phyloP scores from a whole-genome alignment of 1,140 invertebrate species.

The Trichonephila clavata region DNA sequence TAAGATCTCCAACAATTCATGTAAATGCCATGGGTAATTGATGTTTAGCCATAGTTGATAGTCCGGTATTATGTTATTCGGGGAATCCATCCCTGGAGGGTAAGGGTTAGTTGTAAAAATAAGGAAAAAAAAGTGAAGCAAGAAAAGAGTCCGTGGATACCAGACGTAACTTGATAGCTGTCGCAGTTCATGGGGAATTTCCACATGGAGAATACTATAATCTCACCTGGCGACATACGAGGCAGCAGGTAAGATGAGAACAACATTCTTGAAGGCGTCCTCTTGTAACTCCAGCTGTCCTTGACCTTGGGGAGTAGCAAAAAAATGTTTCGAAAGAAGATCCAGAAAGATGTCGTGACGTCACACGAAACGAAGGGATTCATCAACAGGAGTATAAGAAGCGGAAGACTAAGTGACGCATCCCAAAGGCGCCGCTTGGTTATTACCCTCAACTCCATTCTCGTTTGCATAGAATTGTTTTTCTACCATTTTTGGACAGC shows the following conservation, averaged over 20 bases:
- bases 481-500: conserved; percentile 31
- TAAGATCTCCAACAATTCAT: background rate
- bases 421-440: conserved; percentile 58
- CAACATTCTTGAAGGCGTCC: conserved; percentile 42
- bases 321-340: conserved; percentile 40
- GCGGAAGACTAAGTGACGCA: conserved; percentile 38
- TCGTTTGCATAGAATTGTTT: conserved; percentile 34
- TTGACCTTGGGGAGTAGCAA: conserved; percentile 45
- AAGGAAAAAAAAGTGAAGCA: conserved; percentile 29
- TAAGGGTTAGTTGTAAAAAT: conserved; percentile 54
- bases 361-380: conserved; percentile 9
- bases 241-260: background rate
- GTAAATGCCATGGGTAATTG: conserved; percentile 47
- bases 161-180: conserved; percentile 37
- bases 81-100: conserved; percentile 40
- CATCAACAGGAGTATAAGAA: conserved; percentile 43
- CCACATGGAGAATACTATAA: conserved; percentile 12
- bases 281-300: background rate
- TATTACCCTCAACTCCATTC: conserved; percentile 12
- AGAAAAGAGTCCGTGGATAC: conserved; percentile 3
- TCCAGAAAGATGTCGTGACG: conserved; percentile 42
- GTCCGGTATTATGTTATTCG: conserved; percentile 46
- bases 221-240: conserved; percentile 52
- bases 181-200: conserved; percentile 35
- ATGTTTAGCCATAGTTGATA: background rate